Percentiles rank a stretch among this genome's conserved stretches.
Conservation (phyloP, 2,888 invertebrate genomes). For the Drosophila lutescens region DNA sequence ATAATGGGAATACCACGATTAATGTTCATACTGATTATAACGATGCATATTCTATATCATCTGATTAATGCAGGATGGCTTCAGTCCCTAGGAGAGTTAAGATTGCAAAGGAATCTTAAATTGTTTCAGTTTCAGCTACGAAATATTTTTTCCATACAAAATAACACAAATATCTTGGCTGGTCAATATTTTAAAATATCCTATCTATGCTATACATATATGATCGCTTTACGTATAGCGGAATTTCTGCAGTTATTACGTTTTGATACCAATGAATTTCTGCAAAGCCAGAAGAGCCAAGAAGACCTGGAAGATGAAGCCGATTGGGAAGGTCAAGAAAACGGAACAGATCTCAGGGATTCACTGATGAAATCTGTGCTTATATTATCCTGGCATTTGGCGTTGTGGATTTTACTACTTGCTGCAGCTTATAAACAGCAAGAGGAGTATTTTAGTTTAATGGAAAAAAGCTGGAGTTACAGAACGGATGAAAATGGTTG, state of each 20-base stretch:
- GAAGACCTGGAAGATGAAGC: conserved; percentile 49
- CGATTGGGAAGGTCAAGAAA: conserved; percentile 28
- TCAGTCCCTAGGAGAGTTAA: conserved; percentile 31
- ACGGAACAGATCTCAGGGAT: neutral
- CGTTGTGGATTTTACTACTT: conserved; percentile 42
- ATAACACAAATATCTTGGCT: conserved; percentile 38
- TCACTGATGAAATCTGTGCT: neutral
- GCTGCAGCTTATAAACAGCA: conserved; percentile 50
- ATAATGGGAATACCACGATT: conserved; percentile 17
- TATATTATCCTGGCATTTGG: conserved; percentile 40
- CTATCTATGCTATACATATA: conserved; percentile 12
- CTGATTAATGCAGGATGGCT: conserved; percentile 49
- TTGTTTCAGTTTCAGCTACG: conserved; percentile 12
- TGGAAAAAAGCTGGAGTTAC: conserved; percentile 6
- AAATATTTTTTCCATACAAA: conserved; percentile 5
- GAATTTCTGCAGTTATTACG: conserved; percentile 8
- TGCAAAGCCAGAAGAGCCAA: conserved; percentile 11
- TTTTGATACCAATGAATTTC: conserved; percentile 28
- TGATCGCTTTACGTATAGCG: conserved; percentile 22
- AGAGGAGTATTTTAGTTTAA: conserved; percentile 4
- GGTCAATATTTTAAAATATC: conserved; percentile 46
- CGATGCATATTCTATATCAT: conserved; percentile 43
- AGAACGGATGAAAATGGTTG: neutral
- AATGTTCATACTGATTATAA: conserved; percentile 20
- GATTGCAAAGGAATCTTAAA: conserved; percentile 4